A percentile compares a stretch with the other conserved stretches of the same genome.
phyloP scores from a whole-genome alignment of 1,140 invertebrate genomes.

The Penaeus chinensis region DNA sequence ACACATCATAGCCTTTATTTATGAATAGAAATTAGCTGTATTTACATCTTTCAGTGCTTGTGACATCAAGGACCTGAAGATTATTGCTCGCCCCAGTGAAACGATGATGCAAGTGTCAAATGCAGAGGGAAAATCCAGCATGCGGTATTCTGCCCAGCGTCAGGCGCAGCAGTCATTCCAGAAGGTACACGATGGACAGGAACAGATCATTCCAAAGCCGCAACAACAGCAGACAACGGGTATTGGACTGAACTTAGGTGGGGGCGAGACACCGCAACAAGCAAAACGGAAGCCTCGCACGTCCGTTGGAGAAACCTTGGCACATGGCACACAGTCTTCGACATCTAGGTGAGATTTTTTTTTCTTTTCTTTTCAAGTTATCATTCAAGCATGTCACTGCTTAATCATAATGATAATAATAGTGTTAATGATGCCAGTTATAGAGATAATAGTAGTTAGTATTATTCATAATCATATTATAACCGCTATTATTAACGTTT shows the following conservation, averaged over 20 bases:
- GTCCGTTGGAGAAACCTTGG: conserved; percentile 41
- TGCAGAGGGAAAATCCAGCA: no score
- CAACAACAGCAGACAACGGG: background rate
- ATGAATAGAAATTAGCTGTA: background rate
- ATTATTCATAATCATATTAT: no score
- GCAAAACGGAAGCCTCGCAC: conserved; percentile 38
- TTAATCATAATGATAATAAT: no score
- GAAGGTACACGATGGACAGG: no score
- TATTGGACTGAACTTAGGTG: background rate
- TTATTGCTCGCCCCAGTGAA: conserved; percentile 19
- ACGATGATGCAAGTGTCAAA: background rate
- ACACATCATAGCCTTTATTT: background rate
- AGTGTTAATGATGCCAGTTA: no score
- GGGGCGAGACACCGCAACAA: background rate
- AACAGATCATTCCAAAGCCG: no score
- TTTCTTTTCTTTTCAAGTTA: background rate
- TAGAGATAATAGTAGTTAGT: no score
- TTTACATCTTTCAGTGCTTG: conserved; percentile 33
- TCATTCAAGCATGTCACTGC: no score
- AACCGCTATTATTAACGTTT: no score
- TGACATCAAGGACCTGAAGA: conserved; percentile 44
- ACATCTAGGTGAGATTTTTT: background rate
- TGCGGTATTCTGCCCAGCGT: no score
- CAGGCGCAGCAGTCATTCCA: no score
- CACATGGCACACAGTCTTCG: conserved; percentile 37